phyloP scores from a whole-genome alignment of 1,140 invertebrate species.

The Stratiolaelaps scimitus region DNA sequence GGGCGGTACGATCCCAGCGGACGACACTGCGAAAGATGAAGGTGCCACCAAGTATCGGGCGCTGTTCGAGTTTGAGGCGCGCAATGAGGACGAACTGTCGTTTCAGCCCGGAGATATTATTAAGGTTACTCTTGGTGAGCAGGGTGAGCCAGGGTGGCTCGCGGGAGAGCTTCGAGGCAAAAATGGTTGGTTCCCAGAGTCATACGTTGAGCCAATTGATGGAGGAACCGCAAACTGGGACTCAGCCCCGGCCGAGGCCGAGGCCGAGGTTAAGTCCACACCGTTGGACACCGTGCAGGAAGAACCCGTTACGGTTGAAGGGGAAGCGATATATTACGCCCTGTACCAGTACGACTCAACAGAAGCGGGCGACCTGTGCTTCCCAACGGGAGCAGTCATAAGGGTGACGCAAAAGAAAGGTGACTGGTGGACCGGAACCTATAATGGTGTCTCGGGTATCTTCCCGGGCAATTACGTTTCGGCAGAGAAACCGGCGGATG shows the following conservation, averaged over 20 bases:
- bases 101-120: constrained; percentile 89
- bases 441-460: constrained; percentile 65
- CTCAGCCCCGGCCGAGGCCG: constrained; percentile 29
- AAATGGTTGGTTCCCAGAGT: constrained; percentile 94
- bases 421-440: constrained; percentile 94
- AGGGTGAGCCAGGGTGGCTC: constrained; percentile 90
- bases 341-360: constrained; percentile 54
- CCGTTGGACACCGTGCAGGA: constrained; percentile 30
- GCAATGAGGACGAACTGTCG: constrained; percentile 83
- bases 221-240: constrained; percentile 33
- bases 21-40: not conserved
- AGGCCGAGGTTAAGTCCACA: constrained; percentile 25
- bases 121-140: constrained; percentile 65
- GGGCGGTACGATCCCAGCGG: constrained; percentile 38
- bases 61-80: constrained; percentile 80
- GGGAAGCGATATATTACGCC: constrained; percentile 40
- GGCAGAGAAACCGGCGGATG: constrained; percentile 31
- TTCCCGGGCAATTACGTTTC: constrained; percentile 90
- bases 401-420: constrained; percentile 74
- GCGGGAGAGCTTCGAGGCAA: constrained; percentile 75
- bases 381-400: constrained; percentile 79
- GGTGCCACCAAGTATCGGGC: constrained; percentile 55
- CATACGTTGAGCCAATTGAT: constrained; percentile 73
- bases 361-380: constrained; percentile 78
- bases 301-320: not conserved